Conservation (phyloP, 2,797 vertebrate species). For the Varecia variegata region DNA sequence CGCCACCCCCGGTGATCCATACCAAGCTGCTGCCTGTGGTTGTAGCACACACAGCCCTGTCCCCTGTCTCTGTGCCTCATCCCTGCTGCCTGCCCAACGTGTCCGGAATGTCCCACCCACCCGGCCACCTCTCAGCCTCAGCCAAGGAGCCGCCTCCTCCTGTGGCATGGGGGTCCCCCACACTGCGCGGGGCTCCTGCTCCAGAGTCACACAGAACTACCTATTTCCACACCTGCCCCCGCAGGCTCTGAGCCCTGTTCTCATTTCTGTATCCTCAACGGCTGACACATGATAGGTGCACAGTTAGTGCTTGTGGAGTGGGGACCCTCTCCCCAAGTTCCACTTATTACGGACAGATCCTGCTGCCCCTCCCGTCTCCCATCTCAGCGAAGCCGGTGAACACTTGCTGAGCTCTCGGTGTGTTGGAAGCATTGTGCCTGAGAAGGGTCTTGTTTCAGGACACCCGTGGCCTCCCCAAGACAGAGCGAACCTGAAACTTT, state of each 20-base stretch:
- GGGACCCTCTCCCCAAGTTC: rapidly evolving
- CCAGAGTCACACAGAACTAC: too few relatives aligned
- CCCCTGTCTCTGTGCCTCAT: too few relatives aligned
- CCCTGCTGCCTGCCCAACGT: not conserved
- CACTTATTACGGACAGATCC: not conserved
- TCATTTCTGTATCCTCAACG: not conserved
- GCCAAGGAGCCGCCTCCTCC: not conserved
- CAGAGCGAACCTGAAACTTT: not conserved
- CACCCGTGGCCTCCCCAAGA: not conserved
- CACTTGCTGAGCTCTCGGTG: not conserved
- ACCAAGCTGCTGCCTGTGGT: not conserved
- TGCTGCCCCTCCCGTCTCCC: not conserved
- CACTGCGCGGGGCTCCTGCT: not conserved
- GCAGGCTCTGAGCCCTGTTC: not conserved
- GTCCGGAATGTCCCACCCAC: not conserved
- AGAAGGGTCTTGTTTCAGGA: not conserved
- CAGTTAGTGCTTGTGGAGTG: not conserved
- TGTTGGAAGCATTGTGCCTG: not conserved
- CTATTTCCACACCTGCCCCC: not conserved
- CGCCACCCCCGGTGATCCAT: not conserved
- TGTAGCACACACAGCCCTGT: not conserved
- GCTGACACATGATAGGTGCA: rapidly evolving
- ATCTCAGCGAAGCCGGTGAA: rapidly evolving
- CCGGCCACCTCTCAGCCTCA: not conserved
- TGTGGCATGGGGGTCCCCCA: not conserved